phyloP scores from a whole-genome alignment of 1,140 invertebrate species.

The Drosophila ohnishii region DNA sequence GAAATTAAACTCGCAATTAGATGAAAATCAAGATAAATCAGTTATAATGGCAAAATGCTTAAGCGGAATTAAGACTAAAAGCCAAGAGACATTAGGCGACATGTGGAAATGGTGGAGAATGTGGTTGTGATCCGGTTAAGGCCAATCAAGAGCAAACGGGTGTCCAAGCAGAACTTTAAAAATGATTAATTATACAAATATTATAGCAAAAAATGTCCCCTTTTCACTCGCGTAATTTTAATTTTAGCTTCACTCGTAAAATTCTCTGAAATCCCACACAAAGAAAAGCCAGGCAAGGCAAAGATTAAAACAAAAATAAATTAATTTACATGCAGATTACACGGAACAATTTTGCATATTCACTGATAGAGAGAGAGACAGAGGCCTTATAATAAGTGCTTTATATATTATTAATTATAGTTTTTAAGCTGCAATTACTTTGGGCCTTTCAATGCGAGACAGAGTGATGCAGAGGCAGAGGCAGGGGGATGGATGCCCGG shows the following conservation, averaged over 20 bases:
- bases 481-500: neutral
- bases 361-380: slow-evolving; percentile 6
- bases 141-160: slow-evolving; percentile 11
- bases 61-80: slow-evolving; percentile 57
- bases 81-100: slow-evolving; percentile 42
- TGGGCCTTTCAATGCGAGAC: slow-evolving; percentile 1
- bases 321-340: slow-evolving; percentile 38
- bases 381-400: slow-evolving; percentile 15
- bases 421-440: slow-evolving; percentile 47
- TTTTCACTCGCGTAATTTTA: neutral
- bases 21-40: slow-evolving; percentile 70
- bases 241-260: slow-evolving; percentile 27
- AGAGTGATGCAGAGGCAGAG: no score
- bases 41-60: slow-evolving; percentile 64
- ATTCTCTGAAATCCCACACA: slow-evolving; percentile 25
- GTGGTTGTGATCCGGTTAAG: slow-evolving; percentile 26
- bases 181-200: no score
- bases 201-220: neutral
- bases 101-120: slow-evolving; percentile 22
- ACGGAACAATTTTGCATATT: slow-evolving; percentile 11
- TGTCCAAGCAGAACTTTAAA: neutral
- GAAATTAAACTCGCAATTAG: slow-evolving; percentile 73
- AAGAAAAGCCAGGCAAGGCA: slow-evolving; percentile 21
- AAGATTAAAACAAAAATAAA: slow-evolving; percentile 47
- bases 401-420: slow-evolving; percentile 49